Evolutionary conservation across 2,113 vertebrate genomes (phyloP).

Genomic region (Rutilus rutilus): DNA sequence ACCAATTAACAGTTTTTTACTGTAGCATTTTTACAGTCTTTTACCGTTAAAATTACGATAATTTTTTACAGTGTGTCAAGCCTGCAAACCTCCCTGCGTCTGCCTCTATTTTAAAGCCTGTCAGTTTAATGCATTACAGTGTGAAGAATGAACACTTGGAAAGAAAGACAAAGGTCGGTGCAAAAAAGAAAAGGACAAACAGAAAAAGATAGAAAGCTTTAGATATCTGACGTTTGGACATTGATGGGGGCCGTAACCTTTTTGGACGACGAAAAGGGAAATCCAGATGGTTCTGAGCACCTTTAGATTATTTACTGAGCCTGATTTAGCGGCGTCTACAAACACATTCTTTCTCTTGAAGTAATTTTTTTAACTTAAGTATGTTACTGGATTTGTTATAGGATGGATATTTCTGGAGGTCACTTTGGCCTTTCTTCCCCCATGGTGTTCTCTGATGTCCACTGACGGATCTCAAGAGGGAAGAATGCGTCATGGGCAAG

Average conservation of each 20-base stretch:
- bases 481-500: slow-evolving; percentile 53
- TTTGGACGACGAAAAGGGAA: slow-evolving; percentile 39
- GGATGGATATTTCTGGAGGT: slow-evolving; percentile 12
- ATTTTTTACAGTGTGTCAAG: no score
- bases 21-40: no score
- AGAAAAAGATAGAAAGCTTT: slow-evolving; percentile 33
- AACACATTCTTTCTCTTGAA: slow-evolving; percentile 2
- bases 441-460: slow-evolving; percentile 32
- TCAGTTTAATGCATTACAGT: slow-evolving; percentile 50
- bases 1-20: no score
- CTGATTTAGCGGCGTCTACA: not conserved
- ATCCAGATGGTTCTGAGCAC: slow-evolving; percentile 52
- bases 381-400: not conserved
- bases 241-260: slow-evolving; percentile 42
- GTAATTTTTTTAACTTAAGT: not conserved
- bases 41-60: no score
- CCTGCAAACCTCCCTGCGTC: slow-evolving; percentile 40
- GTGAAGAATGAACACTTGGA: slow-evolving; percentile 43
- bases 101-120: slow-evolving; percentile 54
- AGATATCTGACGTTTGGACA: slow-evolving; percentile 43
- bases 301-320: not conserved
- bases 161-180: slow-evolving; percentile 20
- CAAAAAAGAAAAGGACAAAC: slow-evolving; percentile 22
- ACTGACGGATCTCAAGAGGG: slow-evolving; percentile 51
- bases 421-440: slow-evolving; percentile 23